A percentile compares a stretch with the other conserved stretches of the same genome.
Evolutionary conservation across 2,113 vertebrate genomes (phyloP).

Genomic region (Daubentonia madagascariensis): DNA sequence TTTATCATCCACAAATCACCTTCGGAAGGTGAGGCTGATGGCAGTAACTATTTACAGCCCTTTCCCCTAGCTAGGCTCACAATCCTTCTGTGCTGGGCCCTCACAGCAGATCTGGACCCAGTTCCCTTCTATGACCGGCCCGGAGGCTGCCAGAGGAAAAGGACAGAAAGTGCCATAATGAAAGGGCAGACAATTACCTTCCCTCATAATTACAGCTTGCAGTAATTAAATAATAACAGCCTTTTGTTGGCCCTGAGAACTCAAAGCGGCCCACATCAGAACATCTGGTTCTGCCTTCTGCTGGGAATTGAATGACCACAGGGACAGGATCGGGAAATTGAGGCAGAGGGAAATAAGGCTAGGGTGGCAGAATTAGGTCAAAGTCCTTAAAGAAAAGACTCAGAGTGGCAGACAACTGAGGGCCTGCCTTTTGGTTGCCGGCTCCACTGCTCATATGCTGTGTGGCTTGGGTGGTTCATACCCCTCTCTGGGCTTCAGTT

Average conservation of each 20-base stretch:
- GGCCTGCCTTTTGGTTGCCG: not conserved
- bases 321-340: constrained; percentile 18
- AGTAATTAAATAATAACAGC: constrained; percentile 71
- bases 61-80: not conserved
- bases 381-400: not conserved
- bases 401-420: not conserved
- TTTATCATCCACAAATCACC: not conserved
- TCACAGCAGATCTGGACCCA: not conserved
- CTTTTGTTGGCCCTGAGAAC: constrained; percentile 56
- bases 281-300: constrained; percentile 46
- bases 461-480: not conserved
- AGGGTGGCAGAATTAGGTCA: not conserved
- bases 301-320: not conserved
- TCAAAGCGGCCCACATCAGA: not conserved
- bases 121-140: constrained; percentile 42
- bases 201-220: constrained; percentile 64
- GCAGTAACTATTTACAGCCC: not conserved
- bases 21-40: not conserved
- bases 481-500: not conserved
- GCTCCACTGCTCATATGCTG: not conserved
- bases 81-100: not conserved
- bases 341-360: constrained; percentile 27
- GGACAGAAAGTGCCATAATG: constrained; percentile 46
- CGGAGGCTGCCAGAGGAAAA: constrained; percentile 17
- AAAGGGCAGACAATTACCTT: constrained; percentile 68